Evolutionary conservation across 2,888 invertebrate genomes (phyloP), one percentile per base, ranked within the genome.

Genomic region (Clostera curtula): DNA sequence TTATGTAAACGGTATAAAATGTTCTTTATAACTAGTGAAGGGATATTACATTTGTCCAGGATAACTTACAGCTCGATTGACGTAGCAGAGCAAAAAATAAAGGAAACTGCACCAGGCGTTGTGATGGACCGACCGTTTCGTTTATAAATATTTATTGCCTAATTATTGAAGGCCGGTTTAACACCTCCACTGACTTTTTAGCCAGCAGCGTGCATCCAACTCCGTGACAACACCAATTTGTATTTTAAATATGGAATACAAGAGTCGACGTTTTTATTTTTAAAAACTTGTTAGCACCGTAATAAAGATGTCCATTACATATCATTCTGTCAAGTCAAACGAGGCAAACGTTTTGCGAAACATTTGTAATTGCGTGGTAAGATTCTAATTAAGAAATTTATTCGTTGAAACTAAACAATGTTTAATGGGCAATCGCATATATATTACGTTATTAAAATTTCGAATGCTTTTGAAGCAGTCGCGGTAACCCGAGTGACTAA

Each of bases 91-190:
- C 47, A 55, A 61, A 62, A 64, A 59, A 59, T 54, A 11, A 46
- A 50, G 37, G 45, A 49, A 53, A 46, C 42, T 48, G 40, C 45
- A 51, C 51, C 55, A 39, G 49, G 46, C 51, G 52, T 49, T 51
- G 51, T 66, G 69, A 70, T 64, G 69, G 63, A 62, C 56, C 52
- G 11, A 45, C 48, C 56, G 56, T 62, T 53, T 42, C 61, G 59
- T 70, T 75, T 77, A 76, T 79, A 79, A 80, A 80, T 80, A 79
- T 80, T 79, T 77, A 82, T 76, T 69, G 67, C 69, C 73, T 70
- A 67, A 76, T 77, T 77, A 79, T 70, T 45, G 55, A 48, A 56
- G 53, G 53, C 56, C 52, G 63, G 59, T 58, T 71, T 69, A 65
- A 66, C 70, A 67, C 66, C 54, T 69, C 49, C 57, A 54, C 54